Evolutionary conservation across 1,140 invertebrate genomes (phyloP).

Genomic region (Magallana angulata): DNA sequence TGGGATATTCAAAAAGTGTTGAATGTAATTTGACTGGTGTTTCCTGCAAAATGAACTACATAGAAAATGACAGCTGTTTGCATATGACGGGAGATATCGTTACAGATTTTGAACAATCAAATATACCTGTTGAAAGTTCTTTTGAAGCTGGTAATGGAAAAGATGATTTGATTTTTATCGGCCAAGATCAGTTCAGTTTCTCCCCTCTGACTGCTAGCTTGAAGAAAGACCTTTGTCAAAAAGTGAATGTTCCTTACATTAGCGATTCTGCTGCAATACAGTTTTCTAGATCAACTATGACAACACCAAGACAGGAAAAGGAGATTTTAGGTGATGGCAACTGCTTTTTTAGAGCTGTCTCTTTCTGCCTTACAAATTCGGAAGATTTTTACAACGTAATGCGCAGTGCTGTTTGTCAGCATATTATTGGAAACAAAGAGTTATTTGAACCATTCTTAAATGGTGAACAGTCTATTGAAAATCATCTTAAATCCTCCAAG

Average conservation of each 20-base stretch:
- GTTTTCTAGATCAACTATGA: not conserved
- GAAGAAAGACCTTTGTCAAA: not conserved
- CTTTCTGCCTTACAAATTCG: not conserved
- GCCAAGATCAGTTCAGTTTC: not conserved
- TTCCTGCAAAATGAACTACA: not conserved
- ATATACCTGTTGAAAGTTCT: not conserved
- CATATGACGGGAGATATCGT: no score
- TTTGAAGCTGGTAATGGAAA: not conserved
- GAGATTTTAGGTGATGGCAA: slow-evolving; percentile 18
- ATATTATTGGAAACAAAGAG: not conserved
- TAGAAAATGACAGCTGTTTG: no score
- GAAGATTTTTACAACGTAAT: not conserved
- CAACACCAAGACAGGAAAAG: not conserved
- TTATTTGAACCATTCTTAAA: slow-evolving; percentile 3
- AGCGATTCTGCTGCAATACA: not conserved
- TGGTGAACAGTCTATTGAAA: not conserved
- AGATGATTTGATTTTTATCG: not conserved
- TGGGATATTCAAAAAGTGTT: not conserved
- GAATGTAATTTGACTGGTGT: slow-evolving; percentile 29
- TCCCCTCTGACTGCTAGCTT: not conserved
- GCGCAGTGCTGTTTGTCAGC: not conserved
- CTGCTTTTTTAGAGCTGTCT: slow-evolving; percentile 38
- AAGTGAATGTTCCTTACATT: not conserved
- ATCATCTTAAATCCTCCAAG: not conserved
- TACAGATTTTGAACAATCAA: no score